Base-by-base conservation (phyloP, 23 tunicate genomes). In the Ascidia mentula region DNA sequence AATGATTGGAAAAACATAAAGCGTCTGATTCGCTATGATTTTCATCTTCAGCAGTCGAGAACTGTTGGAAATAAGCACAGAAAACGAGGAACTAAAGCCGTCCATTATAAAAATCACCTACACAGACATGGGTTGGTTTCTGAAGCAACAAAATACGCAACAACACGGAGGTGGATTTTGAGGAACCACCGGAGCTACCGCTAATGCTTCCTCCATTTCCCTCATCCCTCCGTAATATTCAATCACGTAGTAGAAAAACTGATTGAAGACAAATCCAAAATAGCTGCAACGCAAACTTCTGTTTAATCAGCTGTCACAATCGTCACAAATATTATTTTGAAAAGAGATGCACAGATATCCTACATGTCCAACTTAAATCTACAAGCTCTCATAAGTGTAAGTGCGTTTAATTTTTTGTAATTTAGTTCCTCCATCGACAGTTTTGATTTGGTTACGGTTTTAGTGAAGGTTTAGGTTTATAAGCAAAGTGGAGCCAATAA, bases 201-300 rank as follows among this genome's bases (percentile, higher is more conserved):
- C 69, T 8, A 85, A 34, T 4, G 81, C 81, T 71, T 85, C 83
- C 0, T 45, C 89, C 83, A 85, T 78, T 38, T 40, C 32, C 31
- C 45, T 71, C 45, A 72, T 78, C 6, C 89, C 89, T 7, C 89
- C 89, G 45, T 85, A 85, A 71, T 85, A 85, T 72, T 78, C 70
- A 24, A 85, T 40, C 7, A 78, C 42, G 0, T 75, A 37, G 38
- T 37, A 53, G 45, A 79, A 79, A 73, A 79, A 85, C 28, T 85
- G 72, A 36, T 85, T 85, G 77, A 85, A 60, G 17, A 65, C 65
- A 69, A 78, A 31, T 18, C 84, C 89, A 70, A 46, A 79, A 79
- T 85, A 85, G 72, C 89, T 85, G 88, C 3, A 76, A 77, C 40
- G 4, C 0, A 77, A 38, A 36, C n/a, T n/a, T n/a, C n/a, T n/a